phyloP scores from a whole-genome alignment of 1,140 invertebrate species.

The Papilio dardanus region DNA sequence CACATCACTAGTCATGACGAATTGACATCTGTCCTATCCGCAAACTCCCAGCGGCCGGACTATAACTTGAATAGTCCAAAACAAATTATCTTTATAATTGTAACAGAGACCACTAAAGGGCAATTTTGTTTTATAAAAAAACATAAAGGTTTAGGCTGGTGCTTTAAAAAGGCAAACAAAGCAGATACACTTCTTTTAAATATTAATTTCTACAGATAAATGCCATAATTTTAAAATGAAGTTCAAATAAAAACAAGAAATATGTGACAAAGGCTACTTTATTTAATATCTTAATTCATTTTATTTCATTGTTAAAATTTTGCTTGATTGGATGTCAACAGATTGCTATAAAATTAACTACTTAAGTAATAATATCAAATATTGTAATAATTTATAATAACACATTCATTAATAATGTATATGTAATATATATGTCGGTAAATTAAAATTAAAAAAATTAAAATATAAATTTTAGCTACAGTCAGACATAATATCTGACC shows the following conservation, averaged over 20 bases:
- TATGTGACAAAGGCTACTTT: not conserved
- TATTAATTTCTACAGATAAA: too few species aligned
- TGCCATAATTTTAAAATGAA: not conserved
- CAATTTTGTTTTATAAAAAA: too few species aligned
- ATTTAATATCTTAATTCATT: conserved; percentile 4
- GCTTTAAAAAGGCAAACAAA: too few species aligned
- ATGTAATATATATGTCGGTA: not conserved
- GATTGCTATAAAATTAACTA: conserved; percentile 3
- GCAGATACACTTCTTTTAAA: too few species aligned
- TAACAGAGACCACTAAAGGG: too few species aligned
- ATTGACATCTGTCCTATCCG: too few species aligned
- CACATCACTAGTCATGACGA: too few species aligned
- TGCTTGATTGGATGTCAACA: not conserved
- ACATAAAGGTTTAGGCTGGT: too few species aligned
- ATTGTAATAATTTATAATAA: not conserved
- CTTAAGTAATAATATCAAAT: not conserved
- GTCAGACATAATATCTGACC: too few species aligned
- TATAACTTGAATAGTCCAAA: too few species aligned
- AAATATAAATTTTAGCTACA: not conserved
- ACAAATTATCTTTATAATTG: too few species aligned
- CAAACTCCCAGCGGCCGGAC: too few species aligned
- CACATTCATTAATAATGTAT: not conserved
- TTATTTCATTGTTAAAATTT: not conserved
- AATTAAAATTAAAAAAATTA: not conserved
- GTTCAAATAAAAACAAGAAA: not conserved